A percentile compares a stretch with the other conserved stretches of the same genome.
These are phyloP conservation scores for Jaculus jaculus DNA, from an alignment of 2,113 vertebrate species.

Conservation along the genomic window DNA sequence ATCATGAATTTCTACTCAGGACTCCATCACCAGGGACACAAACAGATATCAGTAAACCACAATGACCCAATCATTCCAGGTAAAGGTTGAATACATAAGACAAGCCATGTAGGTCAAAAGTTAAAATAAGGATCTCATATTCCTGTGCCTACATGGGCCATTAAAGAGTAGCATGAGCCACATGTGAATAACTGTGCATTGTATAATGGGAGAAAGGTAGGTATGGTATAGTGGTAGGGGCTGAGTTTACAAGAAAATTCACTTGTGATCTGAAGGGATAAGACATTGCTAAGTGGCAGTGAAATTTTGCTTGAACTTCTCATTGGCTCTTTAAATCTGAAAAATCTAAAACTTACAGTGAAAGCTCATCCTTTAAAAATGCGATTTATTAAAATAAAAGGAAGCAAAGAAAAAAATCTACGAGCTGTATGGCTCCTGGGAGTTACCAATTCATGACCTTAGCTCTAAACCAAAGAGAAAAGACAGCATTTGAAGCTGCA, in stretches of 20 bases:
- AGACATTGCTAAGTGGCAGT: not conserved
- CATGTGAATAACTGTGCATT: not conserved
- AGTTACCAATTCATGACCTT: not conserved
- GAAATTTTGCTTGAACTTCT: not conserved
- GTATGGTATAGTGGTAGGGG: too few species aligned
- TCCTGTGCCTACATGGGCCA: not conserved
- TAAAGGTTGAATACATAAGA: not conserved
- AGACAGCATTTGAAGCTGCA: not conserved
- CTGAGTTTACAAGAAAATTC: not conserved
- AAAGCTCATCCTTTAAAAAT: not conserved
- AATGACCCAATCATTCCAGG: not conserved
- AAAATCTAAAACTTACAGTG: slow-evolving; percentile 10
- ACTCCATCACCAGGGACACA: not conserved
- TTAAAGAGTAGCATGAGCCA: not conserved
- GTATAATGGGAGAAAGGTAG: too few species aligned
- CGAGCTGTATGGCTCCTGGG: not conserved
- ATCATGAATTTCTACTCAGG: not conserved
- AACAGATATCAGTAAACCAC: not conserved
- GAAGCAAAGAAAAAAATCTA: not conserved
- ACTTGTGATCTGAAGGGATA: not conserved
- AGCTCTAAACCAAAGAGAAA: not conserved
- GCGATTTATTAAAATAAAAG: not conserved
- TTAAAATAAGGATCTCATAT: not conserved
- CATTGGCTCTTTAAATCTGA: not conserved
- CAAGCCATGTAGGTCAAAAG: not conserved